Conservation (phyloP, 2,113 vertebrate species). For the Himantopus leucocephalus region DNA sequence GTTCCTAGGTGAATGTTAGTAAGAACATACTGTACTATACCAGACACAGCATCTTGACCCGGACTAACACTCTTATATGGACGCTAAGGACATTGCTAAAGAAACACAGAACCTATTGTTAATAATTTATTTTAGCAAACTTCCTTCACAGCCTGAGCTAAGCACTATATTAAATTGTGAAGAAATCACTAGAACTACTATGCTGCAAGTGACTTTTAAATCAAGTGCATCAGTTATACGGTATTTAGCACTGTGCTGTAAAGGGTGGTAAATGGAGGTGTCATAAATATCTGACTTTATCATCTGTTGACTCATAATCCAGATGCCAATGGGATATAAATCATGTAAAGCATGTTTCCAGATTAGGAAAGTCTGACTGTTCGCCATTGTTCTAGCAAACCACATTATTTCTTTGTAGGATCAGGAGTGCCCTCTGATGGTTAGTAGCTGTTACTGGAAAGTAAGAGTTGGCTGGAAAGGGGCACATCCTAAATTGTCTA, state of each 20-base stretch:
- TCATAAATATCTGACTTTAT: conserved; percentile 74
- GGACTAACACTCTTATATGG: background rate
- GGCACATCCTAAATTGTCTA: background rate
- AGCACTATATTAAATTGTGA: conserved; percentile 37
- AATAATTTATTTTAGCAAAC: conserved; percentile 30
- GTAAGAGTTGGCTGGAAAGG: background rate
- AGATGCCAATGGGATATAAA: conserved; percentile 69
- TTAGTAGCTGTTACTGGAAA: background rate
- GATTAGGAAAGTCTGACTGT: conserved; percentile 39
- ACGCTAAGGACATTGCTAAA: conserved; percentile 13
- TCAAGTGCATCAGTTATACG: conserved; percentile 53
- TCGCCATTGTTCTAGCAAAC: background rate
- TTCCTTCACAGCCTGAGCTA: conserved; percentile 47
- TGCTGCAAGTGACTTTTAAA: conserved; percentile 63
- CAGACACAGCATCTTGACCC: background rate
- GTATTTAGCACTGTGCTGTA: conserved; percentile 63
- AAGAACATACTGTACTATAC: background rate
- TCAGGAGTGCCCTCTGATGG: conserved; percentile 71
- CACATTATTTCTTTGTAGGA: conserved; percentile 30
- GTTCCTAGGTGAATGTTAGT: background rate
- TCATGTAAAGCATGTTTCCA: conserved; percentile 56
- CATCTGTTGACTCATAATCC: conserved; percentile 72
- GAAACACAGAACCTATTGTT: conserved; percentile 38
- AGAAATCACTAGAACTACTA: conserved; percentile 46
- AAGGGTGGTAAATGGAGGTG: conserved; percentile 59